Evolutionary conservation across 2,888 invertebrate genomes (phyloP).

Genomic region (Cordilura impudica): DNA sequence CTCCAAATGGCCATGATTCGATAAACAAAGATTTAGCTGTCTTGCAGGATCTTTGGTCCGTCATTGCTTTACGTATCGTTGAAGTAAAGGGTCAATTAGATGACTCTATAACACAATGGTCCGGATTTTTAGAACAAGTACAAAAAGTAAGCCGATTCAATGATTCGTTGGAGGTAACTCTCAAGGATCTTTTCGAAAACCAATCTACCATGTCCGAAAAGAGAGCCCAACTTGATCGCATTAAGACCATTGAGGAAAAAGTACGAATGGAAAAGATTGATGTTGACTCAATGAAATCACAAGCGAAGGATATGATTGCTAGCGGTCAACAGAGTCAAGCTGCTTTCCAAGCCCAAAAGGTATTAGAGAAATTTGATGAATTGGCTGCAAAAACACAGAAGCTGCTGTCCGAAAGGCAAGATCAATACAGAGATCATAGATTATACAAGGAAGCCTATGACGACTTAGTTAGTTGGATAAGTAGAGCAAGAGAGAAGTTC

Average conservation of each 20-base stretch:
- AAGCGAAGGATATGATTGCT: constrained; percentile 90
- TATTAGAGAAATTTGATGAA: constrained; percentile 89
- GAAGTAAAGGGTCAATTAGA: constrained; percentile 93
- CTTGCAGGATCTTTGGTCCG: constrained; percentile 94
- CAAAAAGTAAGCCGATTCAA: constrained; percentile 90
- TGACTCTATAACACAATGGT: constrained; percentile 94
- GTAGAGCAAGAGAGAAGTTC: constrained; percentile 91
- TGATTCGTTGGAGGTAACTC: constrained; percentile 85
- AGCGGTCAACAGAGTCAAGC: constrained; percentile 91
- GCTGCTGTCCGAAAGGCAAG: constrained; percentile 87
- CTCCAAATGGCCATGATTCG: constrained; percentile 90
- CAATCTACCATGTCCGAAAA: constrained; percentile 92
- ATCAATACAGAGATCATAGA: constrained; percentile 92
- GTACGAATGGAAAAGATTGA: constrained; percentile 93
- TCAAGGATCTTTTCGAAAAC: constrained; percentile 85
- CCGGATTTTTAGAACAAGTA: constrained; percentile 92
- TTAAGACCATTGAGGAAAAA: constrained; percentile 92
- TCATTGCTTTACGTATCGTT: constrained; percentile 90
- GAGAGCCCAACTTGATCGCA: constrained; percentile 89
- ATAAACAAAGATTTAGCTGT: constrained; percentile 90
- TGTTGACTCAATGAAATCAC: constrained; percentile 90
- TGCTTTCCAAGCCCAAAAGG: constrained; percentile 90
- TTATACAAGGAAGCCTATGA: constrained; percentile 94
- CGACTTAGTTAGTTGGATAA: constrained; percentile 92
- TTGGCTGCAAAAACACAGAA: constrained; percentile 88